Evolutionary conservation across 1,140 invertebrate genomes (phyloP).

Genomic region (Pararge aegeria): DNA sequence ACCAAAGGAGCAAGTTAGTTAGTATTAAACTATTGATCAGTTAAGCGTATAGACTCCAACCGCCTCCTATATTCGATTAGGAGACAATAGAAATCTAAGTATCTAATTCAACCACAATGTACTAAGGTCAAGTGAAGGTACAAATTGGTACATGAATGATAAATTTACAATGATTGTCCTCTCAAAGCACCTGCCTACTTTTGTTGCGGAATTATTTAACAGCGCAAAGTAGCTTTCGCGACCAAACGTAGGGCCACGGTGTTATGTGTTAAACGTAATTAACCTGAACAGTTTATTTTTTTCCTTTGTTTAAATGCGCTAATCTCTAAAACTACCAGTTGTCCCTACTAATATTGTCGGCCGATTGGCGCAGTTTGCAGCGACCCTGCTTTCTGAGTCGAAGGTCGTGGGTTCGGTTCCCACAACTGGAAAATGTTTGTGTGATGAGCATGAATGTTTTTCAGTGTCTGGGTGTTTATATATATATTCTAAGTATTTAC

Average conservation of each 20-base stretch:
- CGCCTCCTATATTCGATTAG: constrained; percentile 1
- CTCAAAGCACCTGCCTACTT: constrained; percentile 27
- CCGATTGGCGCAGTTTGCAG: too few relatives aligned
- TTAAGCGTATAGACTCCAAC: background rate
- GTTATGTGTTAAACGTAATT: background rate
- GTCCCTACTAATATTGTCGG: too few relatives aligned
- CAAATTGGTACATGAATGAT: constrained; percentile 24
- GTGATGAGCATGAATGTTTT: too few relatives aligned
- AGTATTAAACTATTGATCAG: background rate
- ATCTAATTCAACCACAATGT: constrained; percentile 7
- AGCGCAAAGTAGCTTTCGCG: constrained; percentile 12
- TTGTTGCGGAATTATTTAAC: constrained; percentile 25
- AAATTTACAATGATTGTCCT: constrained; percentile 24
- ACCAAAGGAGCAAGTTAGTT: too few relatives aligned
- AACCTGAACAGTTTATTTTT: too few relatives aligned
- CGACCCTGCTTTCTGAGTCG: too few relatives aligned
- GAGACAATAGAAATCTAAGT: constrained; percentile 14
- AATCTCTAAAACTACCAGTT: too few relatives aligned
- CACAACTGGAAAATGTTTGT: too few relatives aligned
- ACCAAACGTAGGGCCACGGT: background rate
- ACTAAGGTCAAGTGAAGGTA: constrained; percentile 17
- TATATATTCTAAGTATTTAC: too few relatives aligned
- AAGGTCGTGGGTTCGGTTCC: too few relatives aligned
- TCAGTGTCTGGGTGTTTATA: too few relatives aligned
- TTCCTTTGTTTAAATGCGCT: too few relatives aligned